Percentiles rank a stretch among this genome's conserved stretches.
Conservation (phyloP, 2,113 vertebrate genomes). For the Crotalus horridus region DNA sequence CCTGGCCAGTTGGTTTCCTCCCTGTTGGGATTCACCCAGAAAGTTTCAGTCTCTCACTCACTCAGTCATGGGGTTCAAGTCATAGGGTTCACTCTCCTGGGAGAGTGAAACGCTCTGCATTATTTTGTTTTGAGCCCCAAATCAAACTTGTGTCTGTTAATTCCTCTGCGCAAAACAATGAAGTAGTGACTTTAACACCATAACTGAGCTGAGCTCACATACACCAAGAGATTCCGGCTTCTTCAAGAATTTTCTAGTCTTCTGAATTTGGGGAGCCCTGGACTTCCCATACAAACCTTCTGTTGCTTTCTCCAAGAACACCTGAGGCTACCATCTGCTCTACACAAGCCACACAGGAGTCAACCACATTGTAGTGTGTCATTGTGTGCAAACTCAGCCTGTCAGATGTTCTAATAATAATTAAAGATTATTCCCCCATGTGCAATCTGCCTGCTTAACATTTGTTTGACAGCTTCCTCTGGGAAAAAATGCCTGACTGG, state of each 20-base stretch:
- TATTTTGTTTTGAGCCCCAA: too few relatives aligned
- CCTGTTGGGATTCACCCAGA: too few relatives aligned
- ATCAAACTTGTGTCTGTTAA: too few relatives aligned
- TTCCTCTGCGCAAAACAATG: too few relatives aligned
- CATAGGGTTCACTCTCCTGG: too few relatives aligned
- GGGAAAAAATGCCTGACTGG: background rate
- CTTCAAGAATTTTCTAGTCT: background rate
- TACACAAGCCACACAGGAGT: background rate
- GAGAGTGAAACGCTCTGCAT: too few relatives aligned
- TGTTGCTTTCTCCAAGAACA: background rate
- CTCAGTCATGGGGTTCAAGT: too few relatives aligned
- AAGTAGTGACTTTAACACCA: too few relatives aligned
- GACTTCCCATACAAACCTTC: background rate
- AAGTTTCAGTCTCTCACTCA: too few relatives aligned
- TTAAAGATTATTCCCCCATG: background rate
- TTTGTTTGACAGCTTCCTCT: background rate
- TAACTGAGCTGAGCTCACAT: too few relatives aligned
- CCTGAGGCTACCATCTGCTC: background rate
- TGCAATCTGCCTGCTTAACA: background rate
- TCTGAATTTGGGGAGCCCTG: background rate
- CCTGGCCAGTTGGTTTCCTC: too few relatives aligned
- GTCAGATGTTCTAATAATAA: background rate
- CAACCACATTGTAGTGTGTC: background rate
- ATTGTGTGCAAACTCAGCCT: background rate
- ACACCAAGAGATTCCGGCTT: too few relatives aligned